A percentile compares a stretch with the other conserved stretches of the same genome.
These are phyloP conservation scores for Zaprionus kolodkinae DNA, from an alignment of 1,140 invertebrate genomes.

Conservation along the genomic window DNA sequence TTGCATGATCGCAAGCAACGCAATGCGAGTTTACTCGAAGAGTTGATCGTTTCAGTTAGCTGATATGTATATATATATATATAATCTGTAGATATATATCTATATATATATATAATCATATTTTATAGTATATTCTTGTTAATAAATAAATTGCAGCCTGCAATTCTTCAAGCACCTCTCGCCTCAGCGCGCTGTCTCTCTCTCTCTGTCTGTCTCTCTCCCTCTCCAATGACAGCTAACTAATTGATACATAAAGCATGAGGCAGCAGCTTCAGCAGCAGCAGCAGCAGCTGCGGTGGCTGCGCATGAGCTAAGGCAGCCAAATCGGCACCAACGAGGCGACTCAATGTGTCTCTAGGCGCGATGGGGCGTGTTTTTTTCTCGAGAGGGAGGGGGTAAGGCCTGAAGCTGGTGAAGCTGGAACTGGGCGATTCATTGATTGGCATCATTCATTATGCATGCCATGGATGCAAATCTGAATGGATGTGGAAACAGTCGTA, in stretches of 20 bases:
- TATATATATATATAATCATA: no score
- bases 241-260: slow-evolving; percentile 52
- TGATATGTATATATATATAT: no score
- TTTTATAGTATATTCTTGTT: no score
- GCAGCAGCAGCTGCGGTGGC: slow-evolving; percentile 12
- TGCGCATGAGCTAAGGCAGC: slow-evolving; percentile 6
- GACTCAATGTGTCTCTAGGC: background rate
- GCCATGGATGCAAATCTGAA: slow-evolving; percentile 59
- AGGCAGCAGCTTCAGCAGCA: slow-evolving; percentile 10
- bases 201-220: background rate
- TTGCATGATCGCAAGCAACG: no score
- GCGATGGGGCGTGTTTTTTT: slow-evolving; percentile 19
- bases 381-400: no score
- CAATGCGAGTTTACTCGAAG: no score
- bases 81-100: no score
- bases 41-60: no score
- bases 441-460: slow-evolving; percentile 63
- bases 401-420: slow-evolving; percentile 28
- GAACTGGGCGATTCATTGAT: slow-evolving; percentile 57
- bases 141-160: background rate
- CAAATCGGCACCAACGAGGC: slow-evolving; percentile 15
- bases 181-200: background rate
- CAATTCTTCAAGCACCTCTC: slow-evolving; percentile 5
- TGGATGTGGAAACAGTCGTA: slow-evolving; percentile 52
- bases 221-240: slow-evolving; percentile 23